These are phyloP conservation scores for Physella acuta DNA, from an alignment of 1,140 invertebrate genomes.

Conservation along the genomic window DNA sequence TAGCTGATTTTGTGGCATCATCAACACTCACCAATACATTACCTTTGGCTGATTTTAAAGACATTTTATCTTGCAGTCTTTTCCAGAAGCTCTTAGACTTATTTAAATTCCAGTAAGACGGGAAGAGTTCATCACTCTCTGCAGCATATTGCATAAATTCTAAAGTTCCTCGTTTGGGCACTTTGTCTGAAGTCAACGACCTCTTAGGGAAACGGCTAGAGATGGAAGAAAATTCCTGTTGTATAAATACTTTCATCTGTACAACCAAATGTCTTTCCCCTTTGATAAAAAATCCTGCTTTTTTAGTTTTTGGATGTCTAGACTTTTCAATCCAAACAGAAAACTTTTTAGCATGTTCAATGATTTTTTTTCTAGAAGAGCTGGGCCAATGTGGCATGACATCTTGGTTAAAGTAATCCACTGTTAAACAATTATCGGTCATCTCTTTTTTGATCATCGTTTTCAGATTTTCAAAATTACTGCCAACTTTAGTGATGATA, in stretches of 20 bases:
- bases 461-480: not conserved
- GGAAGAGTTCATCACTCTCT: constrained; percentile 9
- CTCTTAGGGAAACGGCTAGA: not conserved
- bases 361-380: not conserved
- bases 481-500: not conserved
- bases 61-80: not conserved
- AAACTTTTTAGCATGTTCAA: constrained; percentile 9
- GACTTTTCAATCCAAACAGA: constrained; percentile 5
- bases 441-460: not conserved
- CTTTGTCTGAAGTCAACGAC: not conserved
- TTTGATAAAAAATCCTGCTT: not conserved
- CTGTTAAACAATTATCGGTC: not conserved
- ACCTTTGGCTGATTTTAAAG: not conserved
- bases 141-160: constrained; percentile 10
- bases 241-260: not conserved
- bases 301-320: not conserved
- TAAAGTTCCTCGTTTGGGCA: not conserved
- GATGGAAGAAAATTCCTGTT: not conserved
- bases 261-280: not conserved
- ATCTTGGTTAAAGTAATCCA: constrained; percentile 12
- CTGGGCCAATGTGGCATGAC: not conserved
- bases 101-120: constrained; percentile 10
- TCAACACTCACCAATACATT: constrained; percentile 7
- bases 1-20: not conserved
- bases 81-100: not conserved